Evolutionary conservation across 2,797 vertebrate genomes (phyloP).

Genomic region (Corythornis leucogaster): DNA sequence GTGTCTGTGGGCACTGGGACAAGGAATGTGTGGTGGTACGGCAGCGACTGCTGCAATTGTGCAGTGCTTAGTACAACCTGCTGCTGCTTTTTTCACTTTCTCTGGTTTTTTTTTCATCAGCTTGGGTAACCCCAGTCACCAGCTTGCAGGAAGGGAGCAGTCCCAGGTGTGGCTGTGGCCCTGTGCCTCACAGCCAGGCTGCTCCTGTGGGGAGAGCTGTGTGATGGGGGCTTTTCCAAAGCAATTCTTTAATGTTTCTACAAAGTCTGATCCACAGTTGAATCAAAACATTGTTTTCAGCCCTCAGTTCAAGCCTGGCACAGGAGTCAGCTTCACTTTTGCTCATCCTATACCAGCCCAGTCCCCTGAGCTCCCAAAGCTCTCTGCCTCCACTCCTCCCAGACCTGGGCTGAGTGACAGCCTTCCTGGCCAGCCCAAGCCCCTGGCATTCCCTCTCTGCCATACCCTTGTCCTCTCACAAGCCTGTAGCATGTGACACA

Average conservation of each 20-base stretch:
- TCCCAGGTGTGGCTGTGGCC: rapidly evolving
- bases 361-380: background rate
- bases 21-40: background rate
- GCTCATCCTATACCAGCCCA: rapidly evolving
- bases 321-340: background rate
- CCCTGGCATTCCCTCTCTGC: background rate
- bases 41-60: background rate
- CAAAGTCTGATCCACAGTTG: background rate
- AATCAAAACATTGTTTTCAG: background rate
- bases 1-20: background rate
- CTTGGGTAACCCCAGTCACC: background rate
- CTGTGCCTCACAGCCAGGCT: background rate
- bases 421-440: background rate
- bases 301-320: background rate
- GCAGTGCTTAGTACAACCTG: background rate
- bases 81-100: background rate
- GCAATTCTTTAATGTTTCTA: background rate
- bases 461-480: background rate
- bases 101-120: background rate
- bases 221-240: background rate
- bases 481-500: background rate
- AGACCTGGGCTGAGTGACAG: background rate
- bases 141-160: background rate
- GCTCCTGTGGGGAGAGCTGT: background rate
- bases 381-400: background rate